Evolutionary conservation across 2,888 invertebrate genomes (phyloP), one percentile per base, ranked within the genome.

Genomic region (Thymelicus sylvestris): DNA sequence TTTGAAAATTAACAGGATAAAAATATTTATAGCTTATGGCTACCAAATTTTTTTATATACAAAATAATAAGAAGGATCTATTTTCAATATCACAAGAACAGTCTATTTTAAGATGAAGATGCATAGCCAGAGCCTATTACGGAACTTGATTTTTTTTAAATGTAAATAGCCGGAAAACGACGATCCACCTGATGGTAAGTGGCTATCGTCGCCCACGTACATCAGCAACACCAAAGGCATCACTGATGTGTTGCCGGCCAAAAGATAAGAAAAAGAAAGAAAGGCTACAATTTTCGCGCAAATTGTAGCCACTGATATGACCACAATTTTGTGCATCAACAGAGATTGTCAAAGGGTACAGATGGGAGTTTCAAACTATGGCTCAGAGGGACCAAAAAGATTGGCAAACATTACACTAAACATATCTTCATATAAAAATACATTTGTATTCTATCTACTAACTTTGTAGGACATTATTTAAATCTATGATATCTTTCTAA

Each of bases 1-100:
- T 72, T 72, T 74, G 60, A 71, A 73, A 76, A 72, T 71, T 73
- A 75, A 75, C 73, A 73, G 67, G 73, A 57, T 55, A 31, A 48
- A 60, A 52, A 62, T 62, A 67, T 52, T 62, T 60, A 57, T 64
- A 69, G 55, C 68, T 69, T 50, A 59, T 13, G 19, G 59, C 64
- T 70, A 70, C 13, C 7, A 69, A 39, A 48, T 50, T 48, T 59
- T 48, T 47, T 59, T 69, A 69, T 69, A 41, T 65, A 65, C 69
- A 69, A 44, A 19, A 8, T 69, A 24, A 59, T 48, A 57, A 48
- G 64, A 64, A 70, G 59, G 59, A 65, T 60, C 61, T 71, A 71
- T 60, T 61, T 44, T 38, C 65, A 65, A 61, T 71, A 71, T 71
- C 70, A 71, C 70, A 71, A 66, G 60, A 61, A 71, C 66, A 71